phyloP scores from a whole-genome alignment of 2,888 invertebrate species.

The Zeuzera pyrina region DNA sequence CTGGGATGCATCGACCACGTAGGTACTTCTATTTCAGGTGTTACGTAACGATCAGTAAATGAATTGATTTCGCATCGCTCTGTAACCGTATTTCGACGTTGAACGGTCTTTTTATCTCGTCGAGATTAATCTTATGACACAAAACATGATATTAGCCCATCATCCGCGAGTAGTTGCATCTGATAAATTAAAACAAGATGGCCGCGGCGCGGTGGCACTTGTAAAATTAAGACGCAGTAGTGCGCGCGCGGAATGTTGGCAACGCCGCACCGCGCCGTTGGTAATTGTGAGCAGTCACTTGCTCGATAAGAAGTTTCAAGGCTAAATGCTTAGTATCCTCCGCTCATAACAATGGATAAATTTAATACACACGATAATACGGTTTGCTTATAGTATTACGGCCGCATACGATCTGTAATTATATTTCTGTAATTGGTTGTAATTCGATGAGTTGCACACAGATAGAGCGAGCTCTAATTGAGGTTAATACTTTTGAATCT shows the following conservation, averaged over 20 bases:
- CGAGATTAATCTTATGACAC: neutral
- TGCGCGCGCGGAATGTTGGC: conserved; percentile 53
- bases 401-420: too few relatives aligned
- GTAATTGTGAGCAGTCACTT: conserved; percentile 49
- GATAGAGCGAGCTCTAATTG: conserved; percentile 25
- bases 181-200: conserved; percentile 59
- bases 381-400: too few relatives aligned
- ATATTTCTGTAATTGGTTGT: too few relatives aligned
- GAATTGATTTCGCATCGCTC: neutral
- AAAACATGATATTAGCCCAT: conserved; percentile 14
- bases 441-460: conserved; percentile 12
- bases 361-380: too few relatives aligned
- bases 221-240: conserved; percentile 64
- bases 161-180: conserved; percentile 34
- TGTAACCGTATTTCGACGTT: conserved; percentile 1
- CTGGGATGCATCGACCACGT: conserved; percentile 26
- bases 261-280: conserved; percentile 47
- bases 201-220: conserved; percentile 38
- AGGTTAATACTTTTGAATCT: too few relatives aligned
- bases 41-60: conserved; percentile 18
- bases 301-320: conserved; percentile 69
- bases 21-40: conserved; percentile 26
- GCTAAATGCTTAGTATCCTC: conserved; percentile 53
- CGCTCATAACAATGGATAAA: conserved; percentile 51
- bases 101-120: neutral